Percentiles rank a stretch among this genome's conserved stretches.
Evolutionary conservation across 2,797 vertebrate species (phyloP).

Genomic region (Acomys russatus): DNA sequence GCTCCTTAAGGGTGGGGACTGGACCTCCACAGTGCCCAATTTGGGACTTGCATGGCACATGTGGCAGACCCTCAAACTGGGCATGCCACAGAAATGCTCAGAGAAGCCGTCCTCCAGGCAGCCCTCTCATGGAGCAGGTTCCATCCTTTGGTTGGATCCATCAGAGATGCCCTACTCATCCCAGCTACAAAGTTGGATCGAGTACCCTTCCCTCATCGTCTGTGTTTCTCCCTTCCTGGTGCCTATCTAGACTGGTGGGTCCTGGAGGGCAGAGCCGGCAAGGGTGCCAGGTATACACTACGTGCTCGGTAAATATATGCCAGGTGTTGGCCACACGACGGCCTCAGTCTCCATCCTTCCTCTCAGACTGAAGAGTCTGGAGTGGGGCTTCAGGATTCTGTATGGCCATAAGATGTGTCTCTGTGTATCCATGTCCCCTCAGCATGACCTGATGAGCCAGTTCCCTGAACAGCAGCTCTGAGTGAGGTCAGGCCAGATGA

Average conservation of each 20-base stretch:
- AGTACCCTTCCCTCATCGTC: neutral
- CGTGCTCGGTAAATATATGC: neutral
- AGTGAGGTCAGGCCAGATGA: neutral
- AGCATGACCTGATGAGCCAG: fast-evolving
- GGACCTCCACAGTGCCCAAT: neutral
- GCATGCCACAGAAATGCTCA: neutral
- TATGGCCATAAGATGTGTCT: neutral
- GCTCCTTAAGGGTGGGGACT: neutral
- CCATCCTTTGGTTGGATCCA: slow-evolving; percentile 57
- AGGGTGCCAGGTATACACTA: neutral
- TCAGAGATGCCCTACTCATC: neutral
- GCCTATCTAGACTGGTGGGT: neutral
- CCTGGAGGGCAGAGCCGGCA: neutral
- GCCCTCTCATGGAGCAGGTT: neutral
- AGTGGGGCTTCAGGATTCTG: neutral
- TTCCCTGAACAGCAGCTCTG: neutral
- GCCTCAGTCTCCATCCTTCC: neutral
- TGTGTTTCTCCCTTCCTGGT: neutral
- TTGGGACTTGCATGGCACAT: neutral
- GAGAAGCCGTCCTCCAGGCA: slow-evolving; percentile 45
- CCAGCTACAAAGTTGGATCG: neutral
- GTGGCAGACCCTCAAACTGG: neutral
- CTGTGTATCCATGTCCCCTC: no score
- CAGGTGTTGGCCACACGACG: neutral
- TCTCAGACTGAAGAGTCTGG: neutral